These are phyloP conservation scores for Drosophila kanapiae DNA, from an alignment of 1,140 invertebrate species.

Conservation along the genomic window DNA sequence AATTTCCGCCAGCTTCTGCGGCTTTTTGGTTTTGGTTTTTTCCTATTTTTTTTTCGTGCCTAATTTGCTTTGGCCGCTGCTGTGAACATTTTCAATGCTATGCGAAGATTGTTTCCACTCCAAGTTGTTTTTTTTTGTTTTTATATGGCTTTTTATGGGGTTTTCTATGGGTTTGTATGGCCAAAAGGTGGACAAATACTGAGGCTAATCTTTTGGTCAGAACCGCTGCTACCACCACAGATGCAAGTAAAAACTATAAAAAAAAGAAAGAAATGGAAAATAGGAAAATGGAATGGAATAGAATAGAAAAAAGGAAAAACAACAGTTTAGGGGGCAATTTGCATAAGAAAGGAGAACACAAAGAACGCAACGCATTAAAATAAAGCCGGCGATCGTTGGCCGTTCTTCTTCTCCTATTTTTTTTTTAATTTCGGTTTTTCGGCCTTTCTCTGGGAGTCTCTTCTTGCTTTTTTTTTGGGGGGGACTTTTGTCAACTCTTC, in stretches of 20 bases:
- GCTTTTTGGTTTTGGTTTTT: conserved; percentile 64
- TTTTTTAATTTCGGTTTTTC: conserved; percentile 21
- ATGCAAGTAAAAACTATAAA: not conserved
- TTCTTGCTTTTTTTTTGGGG: not conserved
- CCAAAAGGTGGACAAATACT: conserved; percentile 31
- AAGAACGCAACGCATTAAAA: conserved; percentile 25
- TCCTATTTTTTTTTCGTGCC: conserved; percentile 53
- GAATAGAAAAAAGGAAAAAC: conserved; percentile 8
- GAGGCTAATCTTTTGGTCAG: conserved; percentile 30
- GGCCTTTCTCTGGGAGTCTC: conserved; percentile 21
- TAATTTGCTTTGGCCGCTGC: conserved; percentile 67
- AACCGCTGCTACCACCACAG: not conserved
- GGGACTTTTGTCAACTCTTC: conserved; percentile 44
- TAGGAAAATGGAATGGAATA: conserved; percentile 8
- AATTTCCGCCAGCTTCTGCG: conserved; percentile 55
- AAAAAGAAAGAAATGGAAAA: conserved; percentile 21
- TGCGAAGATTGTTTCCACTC: conserved; percentile 39
- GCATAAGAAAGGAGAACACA: conserved; percentile 48
- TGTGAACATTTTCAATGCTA: conserved; percentile 63
- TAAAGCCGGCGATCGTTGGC: conserved; percentile 28
- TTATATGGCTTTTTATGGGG: conserved; percentile 10
- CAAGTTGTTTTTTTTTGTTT: not conserved
- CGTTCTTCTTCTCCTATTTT: conserved; percentile 33
- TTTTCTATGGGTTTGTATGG: conserved; percentile 11
- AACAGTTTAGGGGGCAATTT: conserved; percentile 54